phyloP scores from a whole-genome alignment of 2,113 vertebrate species.

The Rhinoptilus africanus region DNA sequence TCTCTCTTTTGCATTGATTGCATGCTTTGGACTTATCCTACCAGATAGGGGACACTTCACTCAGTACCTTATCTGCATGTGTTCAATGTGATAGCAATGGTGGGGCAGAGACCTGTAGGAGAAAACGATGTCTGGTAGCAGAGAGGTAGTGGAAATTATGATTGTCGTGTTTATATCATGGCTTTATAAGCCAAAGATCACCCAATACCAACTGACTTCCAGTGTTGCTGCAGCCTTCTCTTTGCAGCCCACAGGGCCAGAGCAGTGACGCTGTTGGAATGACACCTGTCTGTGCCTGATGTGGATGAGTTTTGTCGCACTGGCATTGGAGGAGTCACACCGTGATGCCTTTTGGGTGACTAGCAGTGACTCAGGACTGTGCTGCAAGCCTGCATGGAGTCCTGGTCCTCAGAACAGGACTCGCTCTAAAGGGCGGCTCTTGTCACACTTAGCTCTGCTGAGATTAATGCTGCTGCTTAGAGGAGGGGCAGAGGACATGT shows the following conservation, averaged over 20 bases:
- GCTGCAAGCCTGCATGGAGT: neutral
- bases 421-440: fast-evolving
- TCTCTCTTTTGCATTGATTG: neutral
- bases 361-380: neutral
- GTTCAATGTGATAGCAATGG: neutral
- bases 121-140: neutral
- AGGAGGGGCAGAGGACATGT: fast-evolving
- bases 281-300: neutral
- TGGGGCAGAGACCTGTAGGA: neutral
- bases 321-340: neutral
- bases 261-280: neutral
- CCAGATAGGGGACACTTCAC: neutral
- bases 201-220: neutral
- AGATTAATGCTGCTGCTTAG: neutral
- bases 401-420: neutral
- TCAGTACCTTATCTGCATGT: neutral
- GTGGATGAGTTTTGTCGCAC: neutral
- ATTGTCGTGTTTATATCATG: neutral
- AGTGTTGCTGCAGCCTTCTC: neutral
- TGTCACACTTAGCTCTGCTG: neutral
- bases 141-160: neutral
- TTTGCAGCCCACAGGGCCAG: fast-evolving
- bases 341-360: fast-evolving
- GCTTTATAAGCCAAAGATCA: neutral
- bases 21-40: neutral